These are phyloP conservation scores for Cacoxenus indagator DNA, from an alignment of 2,888 invertebrate species.

Conservation along the genomic window DNA sequence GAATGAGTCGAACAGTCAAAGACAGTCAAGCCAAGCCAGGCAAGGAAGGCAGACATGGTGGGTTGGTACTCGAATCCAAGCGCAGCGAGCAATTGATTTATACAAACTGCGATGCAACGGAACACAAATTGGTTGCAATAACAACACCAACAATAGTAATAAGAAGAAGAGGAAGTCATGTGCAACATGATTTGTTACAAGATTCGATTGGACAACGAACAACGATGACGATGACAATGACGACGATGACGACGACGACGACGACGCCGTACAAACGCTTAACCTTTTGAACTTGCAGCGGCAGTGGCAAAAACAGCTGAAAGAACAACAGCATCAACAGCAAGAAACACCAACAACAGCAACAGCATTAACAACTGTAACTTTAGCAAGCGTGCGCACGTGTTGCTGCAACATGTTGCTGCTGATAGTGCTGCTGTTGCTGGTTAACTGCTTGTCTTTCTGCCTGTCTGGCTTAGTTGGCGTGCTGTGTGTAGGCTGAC, in stretches of 20 bases:
- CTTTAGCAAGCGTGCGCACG: constrained; percentile 20
- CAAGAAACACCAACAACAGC: constrained; percentile 36
- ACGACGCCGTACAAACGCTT: constrained; percentile 51
- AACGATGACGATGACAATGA: neutral
- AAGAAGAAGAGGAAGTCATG: neutral
- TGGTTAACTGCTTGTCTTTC: constrained; percentile 37
- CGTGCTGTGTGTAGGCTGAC: constrained; percentile 16
- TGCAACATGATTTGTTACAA: constrained; percentile 54
- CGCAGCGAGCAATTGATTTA: constrained; percentile 55
- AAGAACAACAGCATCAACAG: neutral
- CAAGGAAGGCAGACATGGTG: neutral
- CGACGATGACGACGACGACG: neutral
- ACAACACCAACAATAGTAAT: constrained; percentile 6
- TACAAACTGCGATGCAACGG: constrained; percentile 64
- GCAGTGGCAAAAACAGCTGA: constrained; percentile 7
- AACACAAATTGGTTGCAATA: constrained; percentile 57
- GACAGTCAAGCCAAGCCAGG: constrained; percentile 15
- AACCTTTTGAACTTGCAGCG: constrained; percentile 59
- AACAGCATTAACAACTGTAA: constrained; percentile 4
- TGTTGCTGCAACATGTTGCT: constrained; percentile 35
- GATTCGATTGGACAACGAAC: constrained; percentile 40
- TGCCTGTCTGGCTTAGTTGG: constrained; percentile 12
- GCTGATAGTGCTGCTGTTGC: constrained; percentile 22
- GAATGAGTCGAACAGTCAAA: constrained; percentile 1
- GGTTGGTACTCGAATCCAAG: too few relatives aligned